Percentiles rank a stretch among this genome's conserved stretches.
phyloP scores from a whole-genome alignment of 1,140 invertebrate species.

The Lutraria rhynchaena region DNA sequence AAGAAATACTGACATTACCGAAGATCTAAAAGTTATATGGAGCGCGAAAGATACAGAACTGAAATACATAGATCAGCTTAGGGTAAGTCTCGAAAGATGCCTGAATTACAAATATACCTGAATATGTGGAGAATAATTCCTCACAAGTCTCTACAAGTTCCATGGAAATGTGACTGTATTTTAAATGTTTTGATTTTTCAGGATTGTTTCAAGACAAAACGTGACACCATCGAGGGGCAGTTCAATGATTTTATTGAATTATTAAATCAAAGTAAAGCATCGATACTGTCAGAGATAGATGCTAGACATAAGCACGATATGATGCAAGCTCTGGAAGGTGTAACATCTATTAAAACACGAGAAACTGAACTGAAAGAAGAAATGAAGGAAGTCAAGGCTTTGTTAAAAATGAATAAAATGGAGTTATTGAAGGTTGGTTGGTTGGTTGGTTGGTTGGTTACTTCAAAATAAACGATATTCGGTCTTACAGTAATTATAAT shows the following conservation, averaged over 20 bases:
- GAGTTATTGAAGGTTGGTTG: constrained; percentile 16
- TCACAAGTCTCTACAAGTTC: no score
- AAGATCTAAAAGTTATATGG: constrained; percentile 20
- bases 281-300: constrained; percentile 6
- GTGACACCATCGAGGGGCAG: background rate
- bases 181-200: no score
- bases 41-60: background rate
- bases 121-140: no score
- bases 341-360: background rate
- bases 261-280: constrained; percentile 20
- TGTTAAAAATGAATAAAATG: constrained; percentile 17
- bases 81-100: constrained; percentile 3
- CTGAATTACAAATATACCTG: no score
- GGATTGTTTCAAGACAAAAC: constrained; percentile 9
- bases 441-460: no score
- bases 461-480: no score
- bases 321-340: background rate
- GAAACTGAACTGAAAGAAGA: background rate
- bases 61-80: constrained; percentile 19
- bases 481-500: no score
- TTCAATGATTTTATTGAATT: constrained; percentile 18
- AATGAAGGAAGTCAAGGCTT: background rate
- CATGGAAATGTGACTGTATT: no score
- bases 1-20: constrained; percentile 1
- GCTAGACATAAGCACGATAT: background rate